Conservation (phyloP, 2,113 vertebrate species). For the Leptobrachium ailaonicum region DNA sequence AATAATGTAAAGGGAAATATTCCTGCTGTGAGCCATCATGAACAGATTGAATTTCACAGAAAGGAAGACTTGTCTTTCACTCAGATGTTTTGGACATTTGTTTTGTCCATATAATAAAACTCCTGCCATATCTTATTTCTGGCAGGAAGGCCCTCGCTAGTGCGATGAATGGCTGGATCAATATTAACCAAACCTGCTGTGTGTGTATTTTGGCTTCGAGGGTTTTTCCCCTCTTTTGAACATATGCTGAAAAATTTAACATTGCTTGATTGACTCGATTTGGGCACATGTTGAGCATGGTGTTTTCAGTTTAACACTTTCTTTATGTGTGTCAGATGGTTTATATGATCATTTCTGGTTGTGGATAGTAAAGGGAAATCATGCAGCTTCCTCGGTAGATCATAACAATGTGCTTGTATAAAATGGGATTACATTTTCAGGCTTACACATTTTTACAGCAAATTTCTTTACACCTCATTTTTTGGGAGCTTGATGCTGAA, state of each 20-base stretch:
- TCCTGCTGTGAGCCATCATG: constrained; percentile 29
- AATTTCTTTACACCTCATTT: no score
- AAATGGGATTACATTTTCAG: neutral
- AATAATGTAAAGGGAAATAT: constrained; percentile 44
- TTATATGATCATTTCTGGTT: constrained; percentile 20
- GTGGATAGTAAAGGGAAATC: neutral
- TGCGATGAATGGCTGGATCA: constrained; percentile 25
- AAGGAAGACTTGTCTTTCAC: constrained; percentile 32
- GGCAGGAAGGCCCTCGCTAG: constrained; percentile 23
- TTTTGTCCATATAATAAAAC: constrained; percentile 22
- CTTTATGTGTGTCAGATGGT: constrained; percentile 25
- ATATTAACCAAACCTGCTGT: constrained; percentile 25
- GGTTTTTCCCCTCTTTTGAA: neutral
- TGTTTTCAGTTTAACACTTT: constrained; percentile 32
- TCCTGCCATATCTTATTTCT: constrained; percentile 35
- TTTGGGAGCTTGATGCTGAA: no score
- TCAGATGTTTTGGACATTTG: constrained; percentile 43
- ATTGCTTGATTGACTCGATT: constrained; percentile 28
- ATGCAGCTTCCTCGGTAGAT: no score
- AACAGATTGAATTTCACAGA: constrained; percentile 35
- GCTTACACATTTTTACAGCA: neutral
- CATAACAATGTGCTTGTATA: no score
- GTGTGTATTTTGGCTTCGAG: constrained; percentile 36
- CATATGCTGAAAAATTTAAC: constrained; percentile 35
- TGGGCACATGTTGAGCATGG: constrained; percentile 21